Base-by-base conservation (phyloP, 2,888 invertebrate genomes). In the Teleogryllus oceanicus region DNA sequence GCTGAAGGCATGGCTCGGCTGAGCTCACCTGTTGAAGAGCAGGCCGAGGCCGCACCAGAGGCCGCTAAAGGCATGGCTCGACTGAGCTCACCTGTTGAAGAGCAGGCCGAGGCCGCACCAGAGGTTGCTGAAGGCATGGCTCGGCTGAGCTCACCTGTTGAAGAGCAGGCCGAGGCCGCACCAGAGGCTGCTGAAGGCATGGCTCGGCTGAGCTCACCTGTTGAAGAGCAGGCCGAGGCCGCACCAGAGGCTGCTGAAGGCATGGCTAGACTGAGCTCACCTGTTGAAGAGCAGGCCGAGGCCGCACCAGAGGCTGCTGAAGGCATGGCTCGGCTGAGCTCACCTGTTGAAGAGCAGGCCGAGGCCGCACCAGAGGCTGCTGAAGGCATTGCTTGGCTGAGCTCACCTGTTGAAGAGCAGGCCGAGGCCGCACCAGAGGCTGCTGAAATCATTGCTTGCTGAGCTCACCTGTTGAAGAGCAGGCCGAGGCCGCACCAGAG, bases 361-460 rank as follows among this genome's bases (percentile, higher is more conserved):
- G 2, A 3, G 24, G 24, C 2, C 24, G 2, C 0, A 2, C 24
- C 24, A 3, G 24, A 3, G 24, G 24, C 24, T 24, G 2, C 24
- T 24, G 24, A 24, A 24, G 24, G 24, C 24, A 2, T 24, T 2
- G 2, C 24, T 24, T 2, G 2, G 24, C 2, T 24, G 24, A 2
- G 2, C 51, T 51, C 18, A 51, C 51, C 89, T 89, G 85, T 91
- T 91, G 83, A 90, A 85, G 78, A 90, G 85, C 13, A 91, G 85
- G 8, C 90, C 89, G 2, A 88, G 83, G 1, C 89, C 90, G 74
- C 90, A 85, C 75, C 90, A 85, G 37, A 88, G 84, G 5, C 91
- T 89, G 12, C 90, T 89, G 82, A 88, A 88, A 0, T 89, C 89
- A 84, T 91, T 91, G n/a, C 0, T 91, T 90, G 2, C 88, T 89